These are phyloP conservation scores for Hirundichthys speculiger DNA, from an alignment of 2,113 vertebrate species.

Conservation along the genomic window DNA sequence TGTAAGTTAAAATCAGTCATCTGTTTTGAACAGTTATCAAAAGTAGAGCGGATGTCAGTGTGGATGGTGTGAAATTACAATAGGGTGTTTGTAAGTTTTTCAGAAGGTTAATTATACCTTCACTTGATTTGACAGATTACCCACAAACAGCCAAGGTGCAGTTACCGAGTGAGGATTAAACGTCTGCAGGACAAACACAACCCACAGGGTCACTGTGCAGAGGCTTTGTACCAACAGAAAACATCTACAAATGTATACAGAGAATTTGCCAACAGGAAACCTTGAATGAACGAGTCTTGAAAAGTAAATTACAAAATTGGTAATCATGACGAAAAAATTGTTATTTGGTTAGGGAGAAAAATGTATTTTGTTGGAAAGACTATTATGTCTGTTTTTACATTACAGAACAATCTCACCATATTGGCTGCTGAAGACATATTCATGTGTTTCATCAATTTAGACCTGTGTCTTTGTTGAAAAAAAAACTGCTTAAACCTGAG, in stretches of 20 bases:
- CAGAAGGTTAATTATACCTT: slow-evolving; percentile 65
- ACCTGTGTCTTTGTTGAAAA: too few relatives aligned
- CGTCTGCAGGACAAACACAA: slow-evolving; percentile 49
- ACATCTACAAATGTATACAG: slow-evolving; percentile 9
- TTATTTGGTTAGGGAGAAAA: too few relatives aligned
- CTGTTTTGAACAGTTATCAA: slow-evolving; percentile 16
- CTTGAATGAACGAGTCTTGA: too few relatives aligned
- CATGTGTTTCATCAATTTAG: too few relatives aligned
- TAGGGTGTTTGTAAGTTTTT: slow-evolving; percentile 33
- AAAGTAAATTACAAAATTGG: too few relatives aligned
- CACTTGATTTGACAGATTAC: slow-evolving; percentile 64
- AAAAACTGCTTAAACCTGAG: too few relatives aligned
- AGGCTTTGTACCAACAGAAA: slow-evolving; percentile 14
- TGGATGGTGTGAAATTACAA: slow-evolving; percentile 40
- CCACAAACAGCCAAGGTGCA: slow-evolving; percentile 46
- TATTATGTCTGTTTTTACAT: too few relatives aligned
- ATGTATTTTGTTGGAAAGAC: too few relatives aligned
- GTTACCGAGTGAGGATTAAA: slow-evolving; percentile 44
- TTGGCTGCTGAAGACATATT: too few relatives aligned
- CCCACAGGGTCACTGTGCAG: slow-evolving; percentile 19
- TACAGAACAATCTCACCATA: too few relatives aligned
- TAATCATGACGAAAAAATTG: too few relatives aligned
- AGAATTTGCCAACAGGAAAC: background rate
- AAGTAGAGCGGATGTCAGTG: background rate
- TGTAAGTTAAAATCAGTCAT: background rate